Evolutionary conservation across 2,888 invertebrate genomes (phyloP).

Genomic region (Heliconius ismenius): DNA sequence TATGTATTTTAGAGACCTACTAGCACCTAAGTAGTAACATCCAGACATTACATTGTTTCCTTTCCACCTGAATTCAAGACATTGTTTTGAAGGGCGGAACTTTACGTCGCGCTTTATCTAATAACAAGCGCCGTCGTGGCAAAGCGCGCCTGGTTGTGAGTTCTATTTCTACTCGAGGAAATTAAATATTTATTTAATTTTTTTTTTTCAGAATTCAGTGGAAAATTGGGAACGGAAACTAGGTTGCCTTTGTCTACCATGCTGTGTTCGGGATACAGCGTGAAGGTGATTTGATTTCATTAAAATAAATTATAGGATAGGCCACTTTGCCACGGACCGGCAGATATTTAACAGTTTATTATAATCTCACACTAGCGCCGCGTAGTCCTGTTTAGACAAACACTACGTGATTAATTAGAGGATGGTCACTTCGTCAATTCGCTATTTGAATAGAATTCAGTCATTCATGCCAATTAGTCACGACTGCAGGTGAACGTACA

Average conservation of each 20-base stretch:
- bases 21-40: neutral
- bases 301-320: neutral
- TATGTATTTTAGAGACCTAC: neutral
- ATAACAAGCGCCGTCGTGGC: too few relatives aligned
- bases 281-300: neutral
- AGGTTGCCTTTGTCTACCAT: neutral
- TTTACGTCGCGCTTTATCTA: too few relatives aligned
- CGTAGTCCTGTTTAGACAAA: conserved; percentile 44
- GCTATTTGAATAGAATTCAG: conserved; percentile 44
- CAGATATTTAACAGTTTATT: conserved; percentile 14
- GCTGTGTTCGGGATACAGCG: neutral
- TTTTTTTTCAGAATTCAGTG: neutral
- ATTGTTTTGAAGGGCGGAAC: too few relatives aligned
- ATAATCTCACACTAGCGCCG: conserved; percentile 27
- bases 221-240: too few relatives aligned
- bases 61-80: too few relatives aligned
- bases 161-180: too few relatives aligned
- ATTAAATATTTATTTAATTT: neutral
- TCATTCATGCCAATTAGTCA: conserved; percentile 41
- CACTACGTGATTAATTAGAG: conserved; percentile 49
- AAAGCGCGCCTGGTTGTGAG: too few relatives aligned
- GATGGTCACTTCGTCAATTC: conserved; percentile 46
- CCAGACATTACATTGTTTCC: too few relatives aligned
- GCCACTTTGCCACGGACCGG: neutral
- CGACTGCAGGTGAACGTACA: conserved; percentile 35